phyloP scores from a whole-genome alignment of 2,797 vertebrate genomes.

The Coranthus polyacanthus region DNA sequence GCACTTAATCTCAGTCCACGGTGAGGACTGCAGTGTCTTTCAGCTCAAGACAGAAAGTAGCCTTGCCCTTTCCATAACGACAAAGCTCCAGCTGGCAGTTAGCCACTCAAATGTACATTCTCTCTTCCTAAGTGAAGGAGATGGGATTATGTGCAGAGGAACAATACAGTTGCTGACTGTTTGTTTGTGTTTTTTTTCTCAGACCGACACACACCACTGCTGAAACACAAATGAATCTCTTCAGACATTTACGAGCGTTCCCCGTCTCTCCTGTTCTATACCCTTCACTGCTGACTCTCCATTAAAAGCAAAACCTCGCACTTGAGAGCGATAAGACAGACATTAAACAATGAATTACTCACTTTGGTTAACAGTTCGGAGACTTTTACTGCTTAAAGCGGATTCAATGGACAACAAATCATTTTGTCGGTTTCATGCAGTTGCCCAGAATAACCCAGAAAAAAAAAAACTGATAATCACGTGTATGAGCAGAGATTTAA shows the following conservation, averaged over 20 bases:
- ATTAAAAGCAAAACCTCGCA: slow-evolving; percentile 23
- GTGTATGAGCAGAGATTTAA: slow-evolving; percentile 82
- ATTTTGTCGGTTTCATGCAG: slow-evolving; percentile 54
- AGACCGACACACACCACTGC: no score
- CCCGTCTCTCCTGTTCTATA: background rate
- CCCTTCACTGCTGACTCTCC: slow-evolving; percentile 2
- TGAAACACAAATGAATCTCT: slow-evolving; percentile 27
- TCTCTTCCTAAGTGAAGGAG: slow-evolving; percentile 4
- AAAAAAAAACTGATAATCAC: slow-evolving; percentile 73
- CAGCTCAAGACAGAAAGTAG: slow-evolving; percentile 33
- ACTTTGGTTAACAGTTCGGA: slow-evolving; percentile 24
- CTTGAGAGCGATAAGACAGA: slow-evolving; percentile 27
- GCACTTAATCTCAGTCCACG: slow-evolving; percentile 43
- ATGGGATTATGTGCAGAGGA: slow-evolving; percentile 39
- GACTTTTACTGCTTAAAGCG: slow-evolving; percentile 27
- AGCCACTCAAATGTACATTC: slow-evolving; percentile 10
- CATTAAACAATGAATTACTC: slow-evolving; percentile 29
- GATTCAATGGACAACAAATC: slow-evolving; percentile 54
- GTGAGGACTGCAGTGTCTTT: slow-evolving; percentile 16
- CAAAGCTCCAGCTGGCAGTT: slow-evolving; percentile 34
- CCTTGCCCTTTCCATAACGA: slow-evolving; percentile 23
- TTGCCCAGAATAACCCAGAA: slow-evolving; percentile 78
- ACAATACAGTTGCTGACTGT: background rate
- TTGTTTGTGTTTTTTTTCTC: slow-evolving; percentile 11
- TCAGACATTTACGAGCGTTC: slow-evolving; percentile 22